Base-by-base conservation (phyloP, 2,113 vertebrate genomes). In the Tragulus kanchil region DNA sequence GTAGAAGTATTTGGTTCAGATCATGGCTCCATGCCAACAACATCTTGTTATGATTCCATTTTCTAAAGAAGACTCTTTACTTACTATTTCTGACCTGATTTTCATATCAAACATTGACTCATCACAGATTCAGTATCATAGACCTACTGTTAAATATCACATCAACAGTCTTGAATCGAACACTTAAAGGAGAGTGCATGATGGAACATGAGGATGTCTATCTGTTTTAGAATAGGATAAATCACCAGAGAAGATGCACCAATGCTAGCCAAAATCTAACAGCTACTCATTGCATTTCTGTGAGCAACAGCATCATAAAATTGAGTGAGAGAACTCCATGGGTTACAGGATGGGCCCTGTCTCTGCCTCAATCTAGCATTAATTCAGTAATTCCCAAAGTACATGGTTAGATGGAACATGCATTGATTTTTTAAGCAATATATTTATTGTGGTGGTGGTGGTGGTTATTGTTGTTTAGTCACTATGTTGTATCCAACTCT, bases 71-170 rank as follows among this genome's bases (percentile, higher is more conserved):
- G 6, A 56, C 48, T 79, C 11, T 77, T 90, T 67, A 15, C 31
- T 93, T 95, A 50, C 42, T 81, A 52, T 95, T 94, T 36, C 71
- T 88, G 69, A 89, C 59, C 62, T 84, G 31, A 86, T 81, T 94
- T 65, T n/a, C 36, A 52, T 79, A 88, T 84, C 50, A 64, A 14
- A 85, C 77, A 89, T 48, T 89, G 52, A 93, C 36, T 95, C 64
- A 85, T 50, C 16, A 78, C 36, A 78, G 12, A 50, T 94, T 77
- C 85, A 54, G 25, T 67, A n/a, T 62, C 8, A 45, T 56, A 85
- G 85, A 77, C 8, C 8, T 42, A 6, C n/a, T 91, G 19, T 59
- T 82, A 77, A 1, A 3, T 26, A 71, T 93, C 42, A 62, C 4
- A 67, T 61, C n/a, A 25, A 36, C 6, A 58, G 12, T 59, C 42